Conservation (phyloP, 2,888 invertebrate genomes). For the Scaptomyza caliginosa region DNA sequence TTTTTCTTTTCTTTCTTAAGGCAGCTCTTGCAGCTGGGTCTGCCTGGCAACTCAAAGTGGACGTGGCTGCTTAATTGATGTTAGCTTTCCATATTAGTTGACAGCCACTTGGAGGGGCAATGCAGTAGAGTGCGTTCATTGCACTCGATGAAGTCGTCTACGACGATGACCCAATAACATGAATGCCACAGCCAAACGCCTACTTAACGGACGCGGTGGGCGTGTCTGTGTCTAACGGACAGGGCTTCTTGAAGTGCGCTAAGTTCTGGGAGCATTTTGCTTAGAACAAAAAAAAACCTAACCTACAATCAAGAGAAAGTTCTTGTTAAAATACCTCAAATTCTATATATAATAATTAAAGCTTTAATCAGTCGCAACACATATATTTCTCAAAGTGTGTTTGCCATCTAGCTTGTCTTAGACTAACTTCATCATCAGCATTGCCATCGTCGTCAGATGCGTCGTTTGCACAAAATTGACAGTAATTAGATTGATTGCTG, state of each 20-base stretch:
- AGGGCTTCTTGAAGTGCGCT: constrained; percentile 56
- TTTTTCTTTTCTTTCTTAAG: constrained; percentile 6
- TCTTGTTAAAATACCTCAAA: too few relatives aligned
- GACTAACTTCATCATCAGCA: not conserved
- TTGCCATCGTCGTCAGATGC: not conserved
- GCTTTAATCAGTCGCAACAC: not conserved
- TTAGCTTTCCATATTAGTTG: constrained; percentile 78
- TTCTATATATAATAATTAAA: not conserved
- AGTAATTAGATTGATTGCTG: constrained; percentile 76
- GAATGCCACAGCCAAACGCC: constrained; percentile 20
- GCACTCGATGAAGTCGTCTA: constrained; percentile 33
- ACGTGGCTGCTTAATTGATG: constrained; percentile 70
- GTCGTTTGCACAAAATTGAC: constrained; percentile 61
- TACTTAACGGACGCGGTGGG: constrained; percentile 11
- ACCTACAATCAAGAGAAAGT: not conserved
- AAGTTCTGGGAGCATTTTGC: constrained; percentile 1
- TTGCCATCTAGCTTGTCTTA: not conserved
- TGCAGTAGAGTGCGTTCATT: constrained; percentile 56
- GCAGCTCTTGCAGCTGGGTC: constrained; percentile 32
- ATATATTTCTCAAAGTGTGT: not conserved
- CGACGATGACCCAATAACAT: constrained; percentile 51
- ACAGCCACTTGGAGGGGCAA: constrained; percentile 48
- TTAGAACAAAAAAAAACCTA: not conserved
- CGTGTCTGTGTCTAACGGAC: constrained; percentile 9
- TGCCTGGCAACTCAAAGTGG: constrained; percentile 19